A percentile compares a stretch with the other conserved stretches of the same genome.
Conservation (phyloP, 2,888 invertebrate species). For the Limnephilus rhombicus region DNA sequence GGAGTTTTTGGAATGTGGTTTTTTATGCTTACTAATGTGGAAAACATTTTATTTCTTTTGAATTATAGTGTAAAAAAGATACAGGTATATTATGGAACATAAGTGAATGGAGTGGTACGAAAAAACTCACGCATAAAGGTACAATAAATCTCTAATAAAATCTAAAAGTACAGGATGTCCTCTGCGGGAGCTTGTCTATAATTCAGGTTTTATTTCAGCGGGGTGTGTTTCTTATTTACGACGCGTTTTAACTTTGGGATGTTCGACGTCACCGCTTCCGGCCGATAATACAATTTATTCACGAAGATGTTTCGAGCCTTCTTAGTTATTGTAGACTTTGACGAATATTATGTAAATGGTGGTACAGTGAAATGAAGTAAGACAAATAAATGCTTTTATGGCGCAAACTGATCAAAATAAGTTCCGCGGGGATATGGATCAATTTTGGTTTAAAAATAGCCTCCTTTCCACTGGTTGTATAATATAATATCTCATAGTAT, state of each 20-base stretch:
- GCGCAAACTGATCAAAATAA: no score
- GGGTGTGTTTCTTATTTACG: slow-evolving; percentile 8
- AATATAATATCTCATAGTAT: neutral
- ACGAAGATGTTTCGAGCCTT: neutral
- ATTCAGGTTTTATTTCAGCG: slow-evolving; percentile 18
- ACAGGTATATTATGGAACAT: neutral
- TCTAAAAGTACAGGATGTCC: neutral
- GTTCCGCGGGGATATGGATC: no score
- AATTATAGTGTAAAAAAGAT: neutral
- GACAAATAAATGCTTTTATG: neutral
- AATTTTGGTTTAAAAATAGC: neutral
- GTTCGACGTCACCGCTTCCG: no score
- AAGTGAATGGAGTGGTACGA: neutral
- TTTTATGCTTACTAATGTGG: neutral
- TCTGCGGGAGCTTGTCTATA: neutral
- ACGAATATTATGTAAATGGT: neutral
- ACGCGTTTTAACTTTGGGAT: neutral
- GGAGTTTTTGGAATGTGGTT: neutral
- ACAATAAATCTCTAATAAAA: slow-evolving; percentile 3
- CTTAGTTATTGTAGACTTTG: neutral
- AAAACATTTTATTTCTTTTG: neutral
- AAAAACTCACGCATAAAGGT: neutral
- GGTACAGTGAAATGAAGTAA: neutral
- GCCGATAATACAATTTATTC: neutral
- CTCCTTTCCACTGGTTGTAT: neutral